Evolutionary conservation across 1,140 invertebrate genomes (phyloP).

Genomic region (Drosophila setifemur): DNA sequence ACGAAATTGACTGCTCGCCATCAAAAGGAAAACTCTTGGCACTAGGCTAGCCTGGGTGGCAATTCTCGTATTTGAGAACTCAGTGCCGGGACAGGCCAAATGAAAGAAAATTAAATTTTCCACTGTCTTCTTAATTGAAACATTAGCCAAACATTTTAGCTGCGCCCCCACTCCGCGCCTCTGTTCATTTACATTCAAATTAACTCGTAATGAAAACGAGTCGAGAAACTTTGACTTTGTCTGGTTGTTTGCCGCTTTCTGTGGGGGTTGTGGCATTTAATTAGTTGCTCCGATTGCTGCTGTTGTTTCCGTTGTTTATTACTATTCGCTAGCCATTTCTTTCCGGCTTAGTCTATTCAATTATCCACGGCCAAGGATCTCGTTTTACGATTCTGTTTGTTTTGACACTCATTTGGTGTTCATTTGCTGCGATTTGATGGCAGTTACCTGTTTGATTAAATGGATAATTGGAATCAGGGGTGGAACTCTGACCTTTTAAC

Average conservation of each 20-base stretch:
- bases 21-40: constrained; percentile 26
- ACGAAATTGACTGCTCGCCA: constrained; percentile 29
- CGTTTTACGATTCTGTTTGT: constrained; percentile 50
- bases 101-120: constrained; percentile 82
- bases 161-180: constrained; percentile 13
- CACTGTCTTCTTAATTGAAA: constrained; percentile 80
- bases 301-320: constrained; percentile 28
- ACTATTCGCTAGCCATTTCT: constrained; percentile 62
- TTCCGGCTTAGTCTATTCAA: constrained; percentile 45
- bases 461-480: constrained; percentile 9
- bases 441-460: constrained; percentile 20
- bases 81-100: constrained; percentile 59
- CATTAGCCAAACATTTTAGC: constrained; percentile 80
- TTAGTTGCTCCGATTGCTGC: constrained; percentile 72
- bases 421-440: constrained; percentile 37
- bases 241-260: constrained; percentile 10
- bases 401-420: constrained; percentile 54
- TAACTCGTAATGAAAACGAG: constrained; percentile 82
- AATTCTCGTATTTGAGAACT: constrained; percentile 57
- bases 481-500: constrained; percentile 2
- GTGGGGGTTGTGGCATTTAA: constrained; percentile 73
- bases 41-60: constrained; percentile 52
- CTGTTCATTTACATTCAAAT: constrained; percentile 82
- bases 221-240: constrained; percentile 58
- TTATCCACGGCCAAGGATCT: constrained; percentile 43